phyloP scores from a whole-genome alignment of 2,113 vertebrate genomes.

The Grus americana region DNA sequence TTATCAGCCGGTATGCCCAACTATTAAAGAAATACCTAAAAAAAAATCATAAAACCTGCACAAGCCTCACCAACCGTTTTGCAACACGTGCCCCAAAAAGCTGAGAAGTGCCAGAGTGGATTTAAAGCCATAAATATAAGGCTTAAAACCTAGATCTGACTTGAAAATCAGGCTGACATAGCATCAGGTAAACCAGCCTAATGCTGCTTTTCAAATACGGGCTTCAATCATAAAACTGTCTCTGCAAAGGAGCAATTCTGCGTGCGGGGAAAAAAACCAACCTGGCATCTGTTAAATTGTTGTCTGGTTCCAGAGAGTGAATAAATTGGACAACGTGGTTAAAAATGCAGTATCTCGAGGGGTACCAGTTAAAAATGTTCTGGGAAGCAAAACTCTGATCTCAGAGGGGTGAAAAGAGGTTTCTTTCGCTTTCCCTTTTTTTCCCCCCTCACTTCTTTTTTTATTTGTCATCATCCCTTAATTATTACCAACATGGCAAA shows the following conservation, averaged over 20 bases:
- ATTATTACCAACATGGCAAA: conserved; percentile 68
- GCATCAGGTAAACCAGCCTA: conserved; percentile 22
- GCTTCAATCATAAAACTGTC: not conserved
- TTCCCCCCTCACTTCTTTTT: not conserved
- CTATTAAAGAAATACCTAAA: not conserved
- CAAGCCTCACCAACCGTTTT: not conserved
- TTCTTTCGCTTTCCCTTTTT: not conserved
- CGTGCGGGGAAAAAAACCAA: not conserved
- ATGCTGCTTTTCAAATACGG: not conserved
- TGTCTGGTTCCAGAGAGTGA: not conserved
- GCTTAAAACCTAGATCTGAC: not conserved
- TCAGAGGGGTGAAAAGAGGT: not conserved
- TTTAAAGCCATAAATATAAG: not conserved
- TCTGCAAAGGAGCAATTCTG: not conserved
- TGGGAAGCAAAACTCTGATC: conserved; percentile 12
- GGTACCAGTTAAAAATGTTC: conserved; percentile 31
- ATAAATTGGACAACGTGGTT: not conserved
- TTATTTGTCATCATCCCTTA: conserved; percentile 52
- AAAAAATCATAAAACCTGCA: not conserved
- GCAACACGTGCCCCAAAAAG: not conserved
- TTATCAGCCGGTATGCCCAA: not conserved
- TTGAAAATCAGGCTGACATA: not conserved
- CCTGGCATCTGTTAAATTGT: not conserved
- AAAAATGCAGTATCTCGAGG: not conserved
- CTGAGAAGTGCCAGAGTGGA: not conserved